Evolutionary conservation across 2,888 invertebrate species (phyloP).

Genomic region (Philereme transversata): DNA sequence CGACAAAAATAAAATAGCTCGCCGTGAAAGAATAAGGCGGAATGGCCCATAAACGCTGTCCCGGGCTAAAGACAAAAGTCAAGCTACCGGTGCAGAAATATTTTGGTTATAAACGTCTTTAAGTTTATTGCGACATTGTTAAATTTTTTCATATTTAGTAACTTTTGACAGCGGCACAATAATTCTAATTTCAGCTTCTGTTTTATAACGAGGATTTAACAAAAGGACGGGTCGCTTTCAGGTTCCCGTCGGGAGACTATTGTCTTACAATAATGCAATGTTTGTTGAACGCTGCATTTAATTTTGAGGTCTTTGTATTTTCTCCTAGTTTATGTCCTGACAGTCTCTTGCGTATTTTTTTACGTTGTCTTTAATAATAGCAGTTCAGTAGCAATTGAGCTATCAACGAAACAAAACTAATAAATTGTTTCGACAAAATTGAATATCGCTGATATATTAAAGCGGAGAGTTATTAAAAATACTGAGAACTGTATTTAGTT

Average conservation of each 20-base stretch:
- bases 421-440: constrained; percentile 27
- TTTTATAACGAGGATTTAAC: constrained; percentile 63
- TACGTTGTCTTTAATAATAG: constrained; percentile 5
- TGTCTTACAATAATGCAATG: constrained; percentile 46
- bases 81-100: constrained; percentile 72
- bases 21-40: constrained; percentile 71
- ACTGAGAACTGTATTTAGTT: constrained; percentile 46
- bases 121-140: constrained; percentile 78
- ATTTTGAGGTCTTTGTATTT: constrained; percentile 30
- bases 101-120: constrained; percentile 71
- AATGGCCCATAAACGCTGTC: constrained; percentile 73
- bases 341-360: constrained; percentile 16
- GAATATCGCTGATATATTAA: constrained; percentile 35
- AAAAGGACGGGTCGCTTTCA: constrained; percentile 52
- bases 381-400: constrained; percentile 25
- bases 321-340: constrained; percentile 29
- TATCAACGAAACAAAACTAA: constrained; percentile 11
- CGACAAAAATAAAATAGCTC: constrained; percentile 73
- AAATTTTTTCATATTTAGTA: constrained; percentile 66
- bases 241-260: constrained; percentile 42
- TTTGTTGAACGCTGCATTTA: constrained; percentile 36
- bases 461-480: constrained; percentile 40
- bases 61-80: constrained; percentile 73
- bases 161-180: constrained; percentile 70
- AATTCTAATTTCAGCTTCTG: constrained; percentile 72